Conservation (phyloP, 1,140 invertebrate genomes). For the Plutomurus gul region DNA sequence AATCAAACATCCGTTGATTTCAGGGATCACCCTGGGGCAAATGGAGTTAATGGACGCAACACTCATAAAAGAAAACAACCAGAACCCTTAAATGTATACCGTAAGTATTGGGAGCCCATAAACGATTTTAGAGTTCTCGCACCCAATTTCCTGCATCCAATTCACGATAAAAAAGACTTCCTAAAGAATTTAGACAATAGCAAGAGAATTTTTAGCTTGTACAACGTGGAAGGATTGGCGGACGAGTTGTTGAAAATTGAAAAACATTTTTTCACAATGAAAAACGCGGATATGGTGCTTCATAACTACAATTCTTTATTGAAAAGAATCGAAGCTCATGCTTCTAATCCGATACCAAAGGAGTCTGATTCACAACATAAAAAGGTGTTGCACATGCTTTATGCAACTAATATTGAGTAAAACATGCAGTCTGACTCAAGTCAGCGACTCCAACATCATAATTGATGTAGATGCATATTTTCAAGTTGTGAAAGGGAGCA, state of each 20-base stretch:
- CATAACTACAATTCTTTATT: neutral
- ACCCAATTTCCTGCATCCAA: neutral
- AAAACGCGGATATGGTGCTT: neutral
- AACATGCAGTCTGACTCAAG: neutral
- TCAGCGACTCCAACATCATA: neutral
- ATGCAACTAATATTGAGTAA: neutral
- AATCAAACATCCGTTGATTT: neutral
- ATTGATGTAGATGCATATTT: neutral
- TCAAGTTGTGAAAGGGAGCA: neutral
- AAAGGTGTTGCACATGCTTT: neutral
- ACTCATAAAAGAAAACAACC: neutral
- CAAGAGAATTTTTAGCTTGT: neutral
- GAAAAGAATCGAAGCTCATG: neutral
- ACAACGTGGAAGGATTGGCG: neutral
- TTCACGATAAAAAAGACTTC: neutral
- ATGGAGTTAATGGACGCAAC: neutral
- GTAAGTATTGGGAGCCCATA: neutral
- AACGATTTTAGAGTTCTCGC: neutral
- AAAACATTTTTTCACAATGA: neutral
- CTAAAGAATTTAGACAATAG: neutral
- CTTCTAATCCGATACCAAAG: neutral
- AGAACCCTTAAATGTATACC: neutral
- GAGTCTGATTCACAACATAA: neutral
- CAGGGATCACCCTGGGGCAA: neutral
- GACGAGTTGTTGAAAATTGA: neutral